These are phyloP conservation scores for Scaptomyza polygonia DNA, from an alignment of 2,888 invertebrate genomes.

Conservation along the genomic window DNA sequence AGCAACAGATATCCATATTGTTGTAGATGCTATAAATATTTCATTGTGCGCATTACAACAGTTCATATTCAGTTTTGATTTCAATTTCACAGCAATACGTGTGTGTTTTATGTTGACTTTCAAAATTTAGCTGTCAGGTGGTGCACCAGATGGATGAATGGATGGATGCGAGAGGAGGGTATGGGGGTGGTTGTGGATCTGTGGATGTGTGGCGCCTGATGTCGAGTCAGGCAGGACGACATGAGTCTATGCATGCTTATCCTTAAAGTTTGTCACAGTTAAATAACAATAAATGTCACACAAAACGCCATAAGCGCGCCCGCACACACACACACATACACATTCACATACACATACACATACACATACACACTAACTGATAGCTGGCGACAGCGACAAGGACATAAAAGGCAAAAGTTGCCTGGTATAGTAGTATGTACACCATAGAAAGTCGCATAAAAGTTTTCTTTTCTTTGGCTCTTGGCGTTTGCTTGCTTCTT, in stretches of 20 bases:
- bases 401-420: slow-evolving; percentile 72
- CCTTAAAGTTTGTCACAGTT: slow-evolving; percentile 79
- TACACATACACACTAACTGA: slow-evolving; percentile 43
- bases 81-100: slow-evolving; percentile 46
- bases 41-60: slow-evolving; percentile 43
- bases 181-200: background rate
- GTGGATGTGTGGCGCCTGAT: slow-evolving; percentile 36
- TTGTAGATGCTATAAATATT: slow-evolving; percentile 41
- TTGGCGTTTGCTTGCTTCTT: slow-evolving; percentile 12
- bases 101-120: slow-evolving; percentile 53
- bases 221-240: slow-evolving; percentile 47
- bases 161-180: background rate
- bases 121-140: slow-evolving; percentile 38
- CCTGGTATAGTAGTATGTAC: slow-evolving; percentile 12
- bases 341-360: slow-evolving; percentile 29
- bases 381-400: slow-evolving; percentile 60
- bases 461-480: slow-evolving; percentile 59
- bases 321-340: slow-evolving; percentile 32
- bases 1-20: slow-evolving; percentile 20
- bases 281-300: slow-evolving; percentile 80
- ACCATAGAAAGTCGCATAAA: slow-evolving; percentile 58
- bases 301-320: slow-evolving; percentile 76
- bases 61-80: slow-evolving; percentile 53
- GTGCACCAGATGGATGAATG: background rate
- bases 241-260: slow-evolving; percentile 66